phyloP scores from a whole-genome alignment of 2,797 vertebrate species.

The Takifugu ocellatus region DNA sequence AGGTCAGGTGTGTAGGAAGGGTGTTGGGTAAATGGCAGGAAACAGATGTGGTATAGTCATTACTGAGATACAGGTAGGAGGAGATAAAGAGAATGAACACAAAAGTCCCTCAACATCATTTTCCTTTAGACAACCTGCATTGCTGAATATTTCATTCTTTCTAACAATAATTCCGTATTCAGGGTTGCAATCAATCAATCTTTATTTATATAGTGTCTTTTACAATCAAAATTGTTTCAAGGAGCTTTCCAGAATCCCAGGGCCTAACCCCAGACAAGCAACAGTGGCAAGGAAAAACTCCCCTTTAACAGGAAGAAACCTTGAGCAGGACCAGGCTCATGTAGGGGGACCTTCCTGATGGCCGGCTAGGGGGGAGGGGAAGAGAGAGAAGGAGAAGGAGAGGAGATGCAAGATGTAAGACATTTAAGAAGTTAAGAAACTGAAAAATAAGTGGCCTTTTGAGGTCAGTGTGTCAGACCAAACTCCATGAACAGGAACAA shows the following conservation, averaged over 20 bases:
- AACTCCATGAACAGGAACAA: constrained; percentile 46
- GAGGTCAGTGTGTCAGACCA: constrained; percentile 41
- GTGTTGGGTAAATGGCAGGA: constrained; percentile 17
- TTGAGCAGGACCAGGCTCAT: too few relatives aligned
- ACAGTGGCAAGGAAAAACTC: constrained; percentile 35
- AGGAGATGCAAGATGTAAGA: constrained; percentile 9
- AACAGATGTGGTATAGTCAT: constrained; percentile 62
- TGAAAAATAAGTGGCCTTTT: constrained; percentile 3
- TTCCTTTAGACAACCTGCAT: constrained; percentile 24
- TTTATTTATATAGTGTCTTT: too few relatives aligned
- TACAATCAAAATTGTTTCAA: too few relatives aligned
- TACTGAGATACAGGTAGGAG: constrained; percentile 39
- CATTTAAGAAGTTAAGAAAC: constrained; percentile 24
- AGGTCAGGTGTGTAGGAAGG: constrained; percentile 50
- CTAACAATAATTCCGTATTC: constrained; percentile 31
- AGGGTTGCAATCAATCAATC: not conserved
- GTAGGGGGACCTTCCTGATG: too few relatives aligned
- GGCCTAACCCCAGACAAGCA: too few relatives aligned
- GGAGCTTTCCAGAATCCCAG: too few relatives aligned
- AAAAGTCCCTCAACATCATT: constrained; percentile 24
- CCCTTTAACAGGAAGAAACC: too few relatives aligned
- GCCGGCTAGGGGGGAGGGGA: too few relatives aligned
- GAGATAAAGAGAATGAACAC: constrained; percentile 24
- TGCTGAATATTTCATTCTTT: constrained; percentile 35
- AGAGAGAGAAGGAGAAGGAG: too few relatives aligned